Base-by-base conservation (phyloP, 2,113 vertebrate species). In the Hystrix cristata region DNA sequence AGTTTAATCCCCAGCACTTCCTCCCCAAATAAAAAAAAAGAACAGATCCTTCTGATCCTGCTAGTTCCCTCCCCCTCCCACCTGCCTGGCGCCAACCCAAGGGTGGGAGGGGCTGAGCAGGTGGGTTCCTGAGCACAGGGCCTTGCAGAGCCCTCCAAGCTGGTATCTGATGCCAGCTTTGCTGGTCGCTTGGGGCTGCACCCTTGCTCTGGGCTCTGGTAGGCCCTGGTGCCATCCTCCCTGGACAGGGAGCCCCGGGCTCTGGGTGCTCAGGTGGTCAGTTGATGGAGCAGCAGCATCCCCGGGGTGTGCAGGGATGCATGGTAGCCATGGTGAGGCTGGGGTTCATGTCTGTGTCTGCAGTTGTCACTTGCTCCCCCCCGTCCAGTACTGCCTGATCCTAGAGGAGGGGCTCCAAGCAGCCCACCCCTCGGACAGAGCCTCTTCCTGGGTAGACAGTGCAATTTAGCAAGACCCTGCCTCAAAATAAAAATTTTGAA, bases 261-360 rank as follows among this genome's bases (percentile, higher is more conserved):
- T 4, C 69, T 46, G 79, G 55, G 31, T 46, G 62, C n/a, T 34
- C 69, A 67, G 53, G n/a, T 3, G 38, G n/a, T 23, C 79, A 9
- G 18, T 5, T 4, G 27, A 1, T 1, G 34, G 27, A 81, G 51
- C 81, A 14, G 5, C 6, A 57, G 7, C 1, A 21, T 3, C n/a
- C 60, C 23, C 9, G 69, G 48, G 11, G n/a, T 21, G 65, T 51
- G 57, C 38, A 10, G 65, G 65, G n/a, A 2, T 3, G 29, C 0
- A 10, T 1, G 53, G 90, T 29, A 14, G 67, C 14, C 46, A 1
- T 64, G 2, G 1, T 21, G 71, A 38, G 71, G 69, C n/a, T 53
- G 9, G 25, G 8, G 72, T 10, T 29, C 34, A 1, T 3, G 46
- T 9, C 23, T 34, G 0, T 0, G n/a, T 67, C 38, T 25, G 65